Percentiles rank a stretch among this genome's conserved stretches.
These are phyloP conservation scores for Echeneis naucrates DNA, from an alignment of 2,797 vertebrate species.

Conservation along the genomic window DNA sequence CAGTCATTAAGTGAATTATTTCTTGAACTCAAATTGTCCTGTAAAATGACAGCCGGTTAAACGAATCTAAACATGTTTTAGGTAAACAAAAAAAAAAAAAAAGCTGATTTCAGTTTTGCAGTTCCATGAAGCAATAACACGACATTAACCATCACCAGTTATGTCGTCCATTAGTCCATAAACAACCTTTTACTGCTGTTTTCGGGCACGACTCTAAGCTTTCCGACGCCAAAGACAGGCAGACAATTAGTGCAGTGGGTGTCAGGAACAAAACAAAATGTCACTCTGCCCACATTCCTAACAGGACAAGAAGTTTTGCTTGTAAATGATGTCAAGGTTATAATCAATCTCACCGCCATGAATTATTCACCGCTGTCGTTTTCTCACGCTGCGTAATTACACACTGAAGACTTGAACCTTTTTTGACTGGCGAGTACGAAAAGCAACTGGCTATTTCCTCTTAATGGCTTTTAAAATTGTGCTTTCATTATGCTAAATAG, in stretches of 20 bases:
- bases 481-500: constrained; percentile 51
- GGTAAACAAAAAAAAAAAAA: neutral
- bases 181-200: neutral
- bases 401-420: constrained; percentile 65
- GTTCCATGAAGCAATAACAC: neutral
- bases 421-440: constrained; percentile 56
- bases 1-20: neutral
- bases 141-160: neutral
- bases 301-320: constrained; percentile 24
- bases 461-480: constrained; percentile 54
- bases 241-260: neutral
- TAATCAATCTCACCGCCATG: constrained; percentile 41
- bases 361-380: constrained; percentile 52
- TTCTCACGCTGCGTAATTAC: constrained; percentile 49
- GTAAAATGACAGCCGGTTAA: constrained; percentile 16
- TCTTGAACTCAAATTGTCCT: neutral
- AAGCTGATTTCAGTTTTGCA: neutral
- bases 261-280: constrained; percentile 11
- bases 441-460: constrained; percentile 54
- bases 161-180: constrained; percentile 28
- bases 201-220: neutral
- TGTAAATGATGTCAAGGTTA: constrained; percentile 22
- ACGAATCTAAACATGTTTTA: constrained; percentile 1
- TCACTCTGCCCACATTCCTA: constrained; percentile 24
- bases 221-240: constrained; percentile 9